phyloP scores from a whole-genome alignment of 30 jellyfish, hydroid and myxozoan genomes.

The Turritopsis dohrnii region DNA sequence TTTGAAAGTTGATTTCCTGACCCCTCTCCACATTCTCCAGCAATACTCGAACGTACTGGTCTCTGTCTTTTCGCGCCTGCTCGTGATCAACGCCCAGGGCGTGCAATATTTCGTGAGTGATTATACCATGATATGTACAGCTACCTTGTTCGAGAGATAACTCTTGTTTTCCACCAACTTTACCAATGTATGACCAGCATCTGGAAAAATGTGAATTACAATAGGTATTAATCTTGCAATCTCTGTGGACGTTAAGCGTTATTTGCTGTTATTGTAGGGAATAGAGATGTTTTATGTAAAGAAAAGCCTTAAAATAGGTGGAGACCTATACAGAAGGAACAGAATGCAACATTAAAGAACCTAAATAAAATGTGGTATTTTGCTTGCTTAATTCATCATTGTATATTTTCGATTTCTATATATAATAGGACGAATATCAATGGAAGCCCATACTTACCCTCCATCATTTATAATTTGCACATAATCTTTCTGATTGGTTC shows the following conservation, averaged over 20 bases:
- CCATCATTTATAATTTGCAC: background rate
- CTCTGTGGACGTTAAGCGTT: background rate
- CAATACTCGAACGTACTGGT: background rate
- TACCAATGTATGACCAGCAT: constrained; percentile 11
- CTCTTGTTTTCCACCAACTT: background rate
- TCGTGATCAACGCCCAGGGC: constrained; percentile 10
- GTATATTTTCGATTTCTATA: too few relatives aligned
- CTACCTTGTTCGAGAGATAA: background rate
- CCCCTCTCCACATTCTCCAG: background rate
- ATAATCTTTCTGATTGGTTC: background rate
- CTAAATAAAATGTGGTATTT: too few relatives aligned
- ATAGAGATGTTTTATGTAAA: too few relatives aligned
- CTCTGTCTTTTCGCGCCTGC: constrained; percentile 4
- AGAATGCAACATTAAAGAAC: too few relatives aligned
- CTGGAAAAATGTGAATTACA: too few relatives aligned
- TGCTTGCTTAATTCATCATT: too few relatives aligned
- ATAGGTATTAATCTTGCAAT: background rate
- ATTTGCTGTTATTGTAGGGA: background rate
- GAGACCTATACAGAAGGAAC: too few relatives aligned
- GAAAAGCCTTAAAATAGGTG: too few relatives aligned
- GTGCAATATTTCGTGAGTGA: background rate
- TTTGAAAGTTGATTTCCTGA: background rate
- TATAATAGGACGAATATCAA: too few relatives aligned
- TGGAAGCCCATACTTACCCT: background rate
- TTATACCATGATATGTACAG: background rate